phyloP scores from a whole-genome alignment of 2,113 vertebrate genomes.

The Prionailurus bengalensis region DNA sequence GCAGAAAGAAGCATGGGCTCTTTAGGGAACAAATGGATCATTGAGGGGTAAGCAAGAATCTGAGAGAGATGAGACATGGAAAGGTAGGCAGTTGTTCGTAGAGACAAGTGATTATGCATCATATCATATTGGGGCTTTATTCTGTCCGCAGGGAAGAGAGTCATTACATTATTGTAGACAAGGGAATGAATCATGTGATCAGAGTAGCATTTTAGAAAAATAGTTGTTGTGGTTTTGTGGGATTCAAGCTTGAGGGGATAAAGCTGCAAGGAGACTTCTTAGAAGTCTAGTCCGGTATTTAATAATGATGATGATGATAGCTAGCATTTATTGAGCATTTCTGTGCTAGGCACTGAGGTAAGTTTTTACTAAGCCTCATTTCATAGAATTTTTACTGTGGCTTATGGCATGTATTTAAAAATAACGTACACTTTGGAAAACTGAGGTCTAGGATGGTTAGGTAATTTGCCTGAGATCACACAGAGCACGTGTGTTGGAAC shows the following conservation, averaged over 20 bases:
- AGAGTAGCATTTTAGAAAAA: conserved; percentile 23
- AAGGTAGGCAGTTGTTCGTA: background rate
- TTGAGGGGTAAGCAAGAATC: background rate
- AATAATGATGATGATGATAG: background rate
- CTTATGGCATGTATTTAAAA: background rate
- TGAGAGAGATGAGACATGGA: background rate
- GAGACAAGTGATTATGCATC: background rate
- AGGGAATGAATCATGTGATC: background rate
- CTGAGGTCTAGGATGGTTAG: background rate
- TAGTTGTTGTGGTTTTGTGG: background rate
- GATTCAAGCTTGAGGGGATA: conserved; percentile 6
- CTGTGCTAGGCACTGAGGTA: background rate
- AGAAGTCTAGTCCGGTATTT: background rate
- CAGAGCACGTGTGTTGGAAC: background rate
- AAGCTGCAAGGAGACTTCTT: background rate
- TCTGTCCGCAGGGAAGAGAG: background rate
- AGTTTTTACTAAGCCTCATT: background rate
- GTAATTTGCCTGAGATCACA: background rate
- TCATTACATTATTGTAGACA: background rate
- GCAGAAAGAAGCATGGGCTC: background rate
- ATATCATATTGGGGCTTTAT: background rate
- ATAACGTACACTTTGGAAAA: background rate
- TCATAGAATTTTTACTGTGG: background rate
- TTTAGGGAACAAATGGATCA: background rate
- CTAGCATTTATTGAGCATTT: background rate